Evolutionary conservation across 2,113 vertebrate genomes (phyloP), one percentile per base, ranked within the genome.

Genomic region (Coreoperca whiteheadi): DNA sequence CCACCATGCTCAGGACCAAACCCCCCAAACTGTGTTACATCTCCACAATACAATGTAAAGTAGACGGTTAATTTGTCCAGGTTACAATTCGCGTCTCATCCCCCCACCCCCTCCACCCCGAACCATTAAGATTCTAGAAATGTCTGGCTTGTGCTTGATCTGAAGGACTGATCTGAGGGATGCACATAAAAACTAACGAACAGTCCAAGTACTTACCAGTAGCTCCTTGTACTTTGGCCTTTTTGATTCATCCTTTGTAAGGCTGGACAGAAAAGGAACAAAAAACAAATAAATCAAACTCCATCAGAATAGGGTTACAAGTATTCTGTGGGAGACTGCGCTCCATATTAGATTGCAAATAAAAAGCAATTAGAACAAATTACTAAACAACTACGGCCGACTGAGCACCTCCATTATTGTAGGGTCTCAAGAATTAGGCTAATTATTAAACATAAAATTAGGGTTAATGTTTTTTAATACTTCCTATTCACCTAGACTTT

Each of bases 171-270:
- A 34, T 60, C 14, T 60, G 23, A 3, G 6, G 12, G 8, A 32
- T 2, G 11, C 2, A 2, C 7, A 20, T 64, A 23, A 5, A 46
- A n/a, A 23, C 18, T 37, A 4, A 16, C 59, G 9, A 11, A 4
- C 0, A 28, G 39, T 14, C 2, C 15, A n/a, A 28, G 8, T 37
- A 97, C 97, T 97, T 84, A 99, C 98, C 97, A 99, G 96, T 95
- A 99, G 98, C 94, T 99, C 98, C 93, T 95, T 98, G 95, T 99
- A 99, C 96, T 99, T 99, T 97, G 98, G 98, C 97, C 98, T 97
- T 96, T 99, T 99, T 87, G 98, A 99, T 94, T 99, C 98, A 56
- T 99, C 98, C 96, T 99, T 99, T 68, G 98, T 99, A 97, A 99
- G 98, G 97, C 98, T 99, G 79, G 0, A 85, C 18, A 83, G 56